These are phyloP conservation scores for Anagrus nilaparvatae DNA, from an alignment of 1,140 invertebrate species.

Conservation along the genomic window DNA sequence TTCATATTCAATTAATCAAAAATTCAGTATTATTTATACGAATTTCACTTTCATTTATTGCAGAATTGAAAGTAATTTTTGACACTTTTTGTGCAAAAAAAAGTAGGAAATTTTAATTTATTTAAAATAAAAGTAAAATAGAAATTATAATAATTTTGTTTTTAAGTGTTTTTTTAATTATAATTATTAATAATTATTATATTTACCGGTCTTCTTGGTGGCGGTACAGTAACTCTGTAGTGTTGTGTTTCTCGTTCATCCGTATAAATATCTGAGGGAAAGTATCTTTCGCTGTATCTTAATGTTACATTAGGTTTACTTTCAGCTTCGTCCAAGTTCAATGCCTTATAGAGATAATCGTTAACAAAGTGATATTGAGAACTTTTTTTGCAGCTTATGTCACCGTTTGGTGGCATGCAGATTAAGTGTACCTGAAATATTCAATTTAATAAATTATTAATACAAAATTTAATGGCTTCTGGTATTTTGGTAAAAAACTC, in stretches of 20 bases:
- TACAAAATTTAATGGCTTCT: neutral
- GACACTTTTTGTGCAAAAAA: too few relatives aligned
- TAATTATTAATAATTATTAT: too few relatives aligned
- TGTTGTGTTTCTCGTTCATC: constrained; percentile 56
- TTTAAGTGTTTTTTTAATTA: too few relatives aligned
- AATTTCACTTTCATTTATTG: too few relatives aligned
- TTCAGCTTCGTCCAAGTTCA: constrained; percentile 71
- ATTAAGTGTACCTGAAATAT: constrained; percentile 70
- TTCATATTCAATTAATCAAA: too few relatives aligned
- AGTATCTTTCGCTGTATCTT: constrained; percentile 77
- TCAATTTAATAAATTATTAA: constrained; percentile 1
- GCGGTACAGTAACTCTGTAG: constrained; percentile 33
- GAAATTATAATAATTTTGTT: too few relatives aligned
- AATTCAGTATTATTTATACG: too few relatives aligned
- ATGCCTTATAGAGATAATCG: constrained; percentile 82
- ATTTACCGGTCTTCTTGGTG: constrained; percentile 27
- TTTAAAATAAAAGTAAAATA: too few relatives aligned
- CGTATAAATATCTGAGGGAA: constrained; percentile 62
- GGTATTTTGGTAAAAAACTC: neutral
- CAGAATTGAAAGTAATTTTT: too few relatives aligned
- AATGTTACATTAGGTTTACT: constrained; percentile 71
- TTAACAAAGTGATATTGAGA: constrained; percentile 88
- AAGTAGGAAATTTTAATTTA: too few relatives aligned
- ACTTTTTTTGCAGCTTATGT: constrained; percentile 83
- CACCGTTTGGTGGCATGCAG: constrained; percentile 80